Evolutionary conservation across 2,113 vertebrate genomes (phyloP), one percentile per base, ranked within the genome.

Genomic region (Oryzias celebensis): DNA sequence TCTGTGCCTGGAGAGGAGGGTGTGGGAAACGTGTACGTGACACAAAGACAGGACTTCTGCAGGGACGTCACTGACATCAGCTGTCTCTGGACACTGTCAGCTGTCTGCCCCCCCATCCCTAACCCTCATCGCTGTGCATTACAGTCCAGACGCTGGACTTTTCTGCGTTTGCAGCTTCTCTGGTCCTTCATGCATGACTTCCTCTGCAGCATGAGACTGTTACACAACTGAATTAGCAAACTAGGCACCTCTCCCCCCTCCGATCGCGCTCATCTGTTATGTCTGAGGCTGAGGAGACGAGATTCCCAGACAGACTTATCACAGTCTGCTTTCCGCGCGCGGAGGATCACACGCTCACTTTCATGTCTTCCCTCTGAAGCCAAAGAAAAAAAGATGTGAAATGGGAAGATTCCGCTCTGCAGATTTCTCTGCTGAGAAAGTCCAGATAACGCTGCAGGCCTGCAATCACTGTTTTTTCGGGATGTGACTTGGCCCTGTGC

Each of bases 251-350:
- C 74, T 43, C 20, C 41, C 45, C 5, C 65, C 17, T 57, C 55
- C 63, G 1, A 71, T 86, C 70, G 4, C 72, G 66, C 80, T 82
- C 66, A 53, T 86, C 63, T 84, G 80, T 84, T 88, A 83, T 80
- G 82, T 91, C 90, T 90, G 85, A 84, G 78, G 73, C 84, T 43
- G 54, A 73, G 77, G 88, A 90, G 87, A 80, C 81, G 68, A 80
- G 83, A 84, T 78, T 84, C 81, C 85, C 85, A 90, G 91, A 93
- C 89, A 82, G 80, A 87, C 85, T 89, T 87, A 90, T 86, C 90
- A 81, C 79, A 78, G 75, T 71, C 72, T 77, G 80, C 71, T 77
- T 58, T 68, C 61, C 54, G 66, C 23, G 81, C 72, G 71, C 84
- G 71, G 36, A 43, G 46, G 54, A 74, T 64, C 65, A 62, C 58